Evolutionary conservation across 1,140 invertebrate genomes (phyloP), one percentile per base, ranked within the genome.

Genomic region (Aphaenogaster floridana): DNA sequence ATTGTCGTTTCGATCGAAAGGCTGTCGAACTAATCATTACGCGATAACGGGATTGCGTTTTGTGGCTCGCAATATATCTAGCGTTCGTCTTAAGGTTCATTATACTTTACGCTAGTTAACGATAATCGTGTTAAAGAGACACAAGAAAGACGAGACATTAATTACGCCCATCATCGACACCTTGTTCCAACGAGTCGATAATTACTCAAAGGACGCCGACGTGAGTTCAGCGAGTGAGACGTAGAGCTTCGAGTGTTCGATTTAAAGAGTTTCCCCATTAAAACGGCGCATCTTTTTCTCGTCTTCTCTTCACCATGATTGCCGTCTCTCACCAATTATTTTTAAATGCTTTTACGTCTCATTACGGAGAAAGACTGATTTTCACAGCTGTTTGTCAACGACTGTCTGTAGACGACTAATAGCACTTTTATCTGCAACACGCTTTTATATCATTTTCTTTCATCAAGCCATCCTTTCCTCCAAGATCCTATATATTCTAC

Each of bases 161-260:
- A 90, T 87, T 71, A 69, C 42, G 39, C 45, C 68, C 76, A 63
- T 77, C 74, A 59, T 86, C 72, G 88, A 71, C 72, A 76, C 34
- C 28, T 89, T 71, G 59, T 54, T 57, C 36, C 36, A 48, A 61
- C 54, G 57, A 52, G 48, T 54, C 61, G 77, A 66, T 90, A 90
- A 90, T 90, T 90, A 89, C 54, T 90, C 71, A 71, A 89, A 77
- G 84, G 34, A 89, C 42, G 84, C 64, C 85, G 85, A 81, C 85
- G 66, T 61, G 63, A 79, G 68, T 71, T 50, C 77, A 52, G 21
- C 36, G 86, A 80, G 63, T 17, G 45, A 63, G 28, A 85, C 21
- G 61, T 59, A 34, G 28, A 28, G 54, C 71, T 77, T 28, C 78
- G 34, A n/a, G 50, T 17, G 59, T 69, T 86, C 50, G 50, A 80